phyloP scores from a whole-genome alignment of 2,797 vertebrate genomes.

The Lacerta agilis region DNA sequence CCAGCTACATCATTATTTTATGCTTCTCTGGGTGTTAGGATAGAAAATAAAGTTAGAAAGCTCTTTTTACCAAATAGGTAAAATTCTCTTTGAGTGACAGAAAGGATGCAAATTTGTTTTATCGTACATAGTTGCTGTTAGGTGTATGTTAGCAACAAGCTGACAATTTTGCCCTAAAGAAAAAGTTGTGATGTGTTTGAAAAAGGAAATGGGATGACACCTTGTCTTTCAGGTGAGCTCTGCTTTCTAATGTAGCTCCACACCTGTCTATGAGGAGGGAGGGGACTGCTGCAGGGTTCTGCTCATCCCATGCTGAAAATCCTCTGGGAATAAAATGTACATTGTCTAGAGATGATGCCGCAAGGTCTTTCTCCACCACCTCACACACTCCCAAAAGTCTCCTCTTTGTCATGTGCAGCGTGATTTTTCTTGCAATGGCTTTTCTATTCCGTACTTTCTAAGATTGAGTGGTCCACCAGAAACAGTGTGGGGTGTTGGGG shows the following conservation, averaged over 20 bases:
- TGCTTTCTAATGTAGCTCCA: conserved; percentile 18
- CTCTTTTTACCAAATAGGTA: conserved; percentile 28
- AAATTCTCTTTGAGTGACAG: conserved; percentile 12
- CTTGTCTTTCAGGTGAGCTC: conserved; percentile 7
- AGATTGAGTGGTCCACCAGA: conserved; percentile 28
- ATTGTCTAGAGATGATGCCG: conserved; percentile 33
- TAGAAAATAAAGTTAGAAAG: conserved; percentile 19
- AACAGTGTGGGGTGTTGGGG: conserved; percentile 28
- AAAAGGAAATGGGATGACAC: conserved; percentile 34
- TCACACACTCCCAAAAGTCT: conserved; percentile 23
- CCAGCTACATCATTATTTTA: conserved; percentile 1
- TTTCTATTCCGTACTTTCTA: conserved; percentile 61
- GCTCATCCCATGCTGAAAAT: neutral
- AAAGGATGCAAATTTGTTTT: conserved; percentile 9
- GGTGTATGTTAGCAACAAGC: conserved; percentile 23
- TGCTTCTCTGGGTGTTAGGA: conserved; percentile 44
- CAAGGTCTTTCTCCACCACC: conserved; percentile 41
- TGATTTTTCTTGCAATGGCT: conserved; percentile 41
- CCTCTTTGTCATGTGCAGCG: conserved; percentile 50
- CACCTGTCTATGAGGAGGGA: conserved; percentile 1
- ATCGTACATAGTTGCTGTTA: conserved; percentile 21
- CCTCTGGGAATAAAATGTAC: neutral
- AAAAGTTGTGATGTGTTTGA: conserved; percentile 33
- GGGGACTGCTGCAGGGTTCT: neutral
- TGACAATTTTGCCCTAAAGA: conserved; percentile 35